Evolutionary conservation across 2,888 invertebrate genomes (phyloP), one percentile per base, ranked within the genome.

Genomic region (Chaetogeoica ovagalla): DNA sequence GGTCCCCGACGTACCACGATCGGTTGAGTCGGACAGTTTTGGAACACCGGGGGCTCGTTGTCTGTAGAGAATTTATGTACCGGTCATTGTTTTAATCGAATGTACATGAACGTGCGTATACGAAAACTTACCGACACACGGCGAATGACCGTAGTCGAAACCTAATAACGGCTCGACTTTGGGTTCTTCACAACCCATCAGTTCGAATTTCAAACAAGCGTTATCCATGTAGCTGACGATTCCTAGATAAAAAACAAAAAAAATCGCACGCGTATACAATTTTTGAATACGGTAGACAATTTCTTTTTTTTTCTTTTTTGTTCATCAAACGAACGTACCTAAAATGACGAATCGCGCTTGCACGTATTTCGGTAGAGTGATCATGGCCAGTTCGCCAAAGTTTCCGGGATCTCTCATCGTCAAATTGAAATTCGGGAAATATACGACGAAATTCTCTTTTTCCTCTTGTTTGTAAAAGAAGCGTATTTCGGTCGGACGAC

Each of bases 151-250:
- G 84, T 95, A 94, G 86, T 96, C 95, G 85, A 95, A 97, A 81
- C 96, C 96, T 60, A 96, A 87, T n/a, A 95, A 87, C 5, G 95
- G 94, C 84, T 95, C 94, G 43, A 88, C 87, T 73, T 90, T 89
- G 0, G 95, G 94, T 84, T 95, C 95, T 85, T 97, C 95, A 86
- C 97, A 98, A 57, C 97, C 97, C 93, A 97, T 95, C 70, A 98
- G 87, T 87, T 97, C 97, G 85, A 98, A 97, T 86, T 96, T 96
- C 84, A 98, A 88, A 86, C 97, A 98, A 75, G 97, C 96, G 85
- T 97, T 97, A 84, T 96, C 96, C 92, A 97, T 96, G 85, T 97
- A 97, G 85, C 96, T 96, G 0, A 97, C 96, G 84, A 98, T 96
- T 79, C 97, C 96, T 85, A 59, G 6, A 57, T 19, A 6, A 39